Percentiles rank a stretch among this genome's conserved stretches.
Evolutionary conservation across 2,113 vertebrate species (phyloP).

Genomic region (Aphelocoma coerulescens): DNA sequence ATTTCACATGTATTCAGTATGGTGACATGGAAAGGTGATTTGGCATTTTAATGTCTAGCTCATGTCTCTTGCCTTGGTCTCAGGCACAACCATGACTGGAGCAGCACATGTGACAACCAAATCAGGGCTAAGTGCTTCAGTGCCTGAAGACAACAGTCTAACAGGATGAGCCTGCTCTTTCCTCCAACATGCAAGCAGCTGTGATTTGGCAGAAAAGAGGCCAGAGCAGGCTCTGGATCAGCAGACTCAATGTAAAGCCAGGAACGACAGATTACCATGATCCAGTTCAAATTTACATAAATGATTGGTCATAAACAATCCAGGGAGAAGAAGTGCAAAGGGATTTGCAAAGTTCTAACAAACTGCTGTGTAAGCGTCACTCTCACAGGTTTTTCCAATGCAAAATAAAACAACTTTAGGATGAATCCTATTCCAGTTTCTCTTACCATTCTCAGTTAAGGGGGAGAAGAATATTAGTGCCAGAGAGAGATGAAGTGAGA

Average conservation of each 20-base stretch:
- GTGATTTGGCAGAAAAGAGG: neutral
- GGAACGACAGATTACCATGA: neutral
- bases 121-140: neutral
- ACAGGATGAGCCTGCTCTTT: neutral
- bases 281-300: neutral
- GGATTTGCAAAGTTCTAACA: neutral
- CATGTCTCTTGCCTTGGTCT: neutral
- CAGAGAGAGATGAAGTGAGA: neutral
- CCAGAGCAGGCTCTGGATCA: neutral
- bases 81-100: neutral
- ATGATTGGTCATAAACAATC: neutral
- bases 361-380: neutral
- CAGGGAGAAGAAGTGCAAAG: neutral
- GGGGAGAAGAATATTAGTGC: neutral
- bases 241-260: neutral
- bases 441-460: neutral
- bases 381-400: neutral
- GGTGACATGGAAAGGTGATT: neutral
- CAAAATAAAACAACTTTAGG: neutral
- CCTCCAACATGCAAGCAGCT: neutral
- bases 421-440: neutral
- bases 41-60: neutral
- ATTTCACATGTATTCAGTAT: neutral
- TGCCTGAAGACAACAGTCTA: neutral
- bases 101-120: neutral